Base-by-base conservation (phyloP, 2,797 vertebrate genomes). In the Chiroxiphia lanceolata region DNA sequence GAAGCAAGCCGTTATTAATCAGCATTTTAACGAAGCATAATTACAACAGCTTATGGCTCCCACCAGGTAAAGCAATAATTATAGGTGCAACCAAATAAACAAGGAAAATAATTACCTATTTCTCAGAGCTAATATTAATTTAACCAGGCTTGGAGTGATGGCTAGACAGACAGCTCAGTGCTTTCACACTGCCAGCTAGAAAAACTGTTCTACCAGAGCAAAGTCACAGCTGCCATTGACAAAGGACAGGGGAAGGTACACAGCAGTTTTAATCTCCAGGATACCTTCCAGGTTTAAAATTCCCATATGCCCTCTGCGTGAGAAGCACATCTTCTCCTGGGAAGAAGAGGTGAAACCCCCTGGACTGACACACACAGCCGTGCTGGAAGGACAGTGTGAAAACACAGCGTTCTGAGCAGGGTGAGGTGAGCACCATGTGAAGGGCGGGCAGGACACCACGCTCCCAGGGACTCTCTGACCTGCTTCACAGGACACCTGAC, bases 21-120 rank as follows among this genome's bases (percentile, higher is more conserved):
- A 97, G 95, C 97, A 97, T 97, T 97, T 97, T 97, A 97, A 98
- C 96, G 82, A 97, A 97, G 91, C 84, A 92, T 98, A 98, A 98
- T 98, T 98, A 97, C 86, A 97, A 93, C 94, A 94, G 96, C 94
- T 97, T 97, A 97, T 97, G 96, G 95, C 91, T 97, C 96, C 97
- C 94, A 96, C 94, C 94, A 98, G 97, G 97, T 97, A 97, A 97
- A 96, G 93, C 93, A 93, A 93, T 97, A 96, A 97, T 97, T 97
- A 96, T 97, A 97, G 97, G 95, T 97, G 94, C 96, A 97, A 94
- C 95, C 95, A 97, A 97, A 97, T 96, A 97, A 97, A 97, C 95
- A 95, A 89, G 95, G 90, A 96, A 96, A 97, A 97, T 96, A 94
- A 88, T 96, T 96, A 97, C 92, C 90, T 74, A 84, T 93, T 98